Evolutionary conservation across 2,113 vertebrate species (phyloP), one percentile per base, ranked within the genome.

Genomic region (Neodontobutis hainanensis): DNA sequence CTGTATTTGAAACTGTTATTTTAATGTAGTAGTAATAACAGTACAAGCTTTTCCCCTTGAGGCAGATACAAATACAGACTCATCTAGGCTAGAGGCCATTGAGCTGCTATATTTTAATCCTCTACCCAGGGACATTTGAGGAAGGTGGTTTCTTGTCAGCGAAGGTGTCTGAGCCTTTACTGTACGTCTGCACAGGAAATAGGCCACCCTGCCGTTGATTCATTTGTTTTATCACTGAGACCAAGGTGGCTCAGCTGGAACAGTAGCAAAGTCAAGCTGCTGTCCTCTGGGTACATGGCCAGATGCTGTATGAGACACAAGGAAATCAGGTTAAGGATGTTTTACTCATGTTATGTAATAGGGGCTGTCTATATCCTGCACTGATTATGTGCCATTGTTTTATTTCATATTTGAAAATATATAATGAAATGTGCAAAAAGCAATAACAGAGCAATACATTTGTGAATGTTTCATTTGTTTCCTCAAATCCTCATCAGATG

Each of bases 281-380:
- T 65, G 46, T 77, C 51, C 65, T 82, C 65, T 67, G 60, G 68
- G 62, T 80, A 6, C 7, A 12, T 19, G 52, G 45, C 57, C 40
- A 68, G 64, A 56, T 0, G 27, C 70, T 64, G 57, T 56, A 58
- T 56, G 7, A 34, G 55, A 66, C 56, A 10, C 63, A 75, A 53
- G 64, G 57, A 77, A 80, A 66, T 61, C n/a, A 51, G 60, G n/a
- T 43, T 51, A 15, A 76, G 27, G 35, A 15, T 50, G 49, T 19
- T 56, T 55, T 34, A 15, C 34, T 38, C 36, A 34, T 38, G 52
- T 55, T 55, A 36, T 12, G 35, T 55, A 55, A 38, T 55, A 55
- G 4, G 34, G 34, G 11, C 5, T 34, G 19, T 27, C 11, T 34
- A 34, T 5, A 52, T 10, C 6, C 12, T 14, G 5, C 19, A 10